Percentiles rank a stretch among this genome's conserved stretches.
Conservation (phyloP, 2,888 invertebrate genomes). For the Cheilosia vulpina region DNA sequence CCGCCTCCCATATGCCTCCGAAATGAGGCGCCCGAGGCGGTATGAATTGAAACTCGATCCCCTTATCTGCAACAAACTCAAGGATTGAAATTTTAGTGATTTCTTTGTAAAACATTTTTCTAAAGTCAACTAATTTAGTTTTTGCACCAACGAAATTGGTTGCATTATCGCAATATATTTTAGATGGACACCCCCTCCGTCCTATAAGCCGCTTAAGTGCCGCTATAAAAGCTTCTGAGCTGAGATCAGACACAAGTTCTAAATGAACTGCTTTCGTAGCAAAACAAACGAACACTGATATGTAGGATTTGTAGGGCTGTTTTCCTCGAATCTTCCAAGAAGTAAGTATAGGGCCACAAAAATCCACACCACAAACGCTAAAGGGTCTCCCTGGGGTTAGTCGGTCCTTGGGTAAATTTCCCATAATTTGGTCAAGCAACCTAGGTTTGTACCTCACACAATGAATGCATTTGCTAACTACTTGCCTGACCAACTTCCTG, state of each 20-base stretch:
- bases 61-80: too few relatives aligned
- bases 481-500: too few relatives aligned
- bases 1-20: background rate
- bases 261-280: conserved; percentile 31
- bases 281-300: conserved; percentile 29
- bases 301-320: conserved; percentile 19
- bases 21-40: conserved; percentile 7
- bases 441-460: background rate
- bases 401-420: background rate
- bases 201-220: conserved; percentile 33
- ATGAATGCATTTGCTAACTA: too few relatives aligned
- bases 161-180: conserved; percentile 2
- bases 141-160: conserved; percentile 44
- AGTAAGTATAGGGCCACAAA: conserved; percentile 28
- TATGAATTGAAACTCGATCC: conserved; percentile 36
- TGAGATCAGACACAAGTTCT: conserved; percentile 34
- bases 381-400: conserved; percentile 15
- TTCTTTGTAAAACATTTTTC: conserved; percentile 32
- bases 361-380: conserved; percentile 33
- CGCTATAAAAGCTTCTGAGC: conserved; percentile 7
- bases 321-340: conserved; percentile 44
- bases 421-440: conserved; percentile 31
- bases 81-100: conserved; percentile 10
- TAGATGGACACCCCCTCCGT: conserved; percentile 22
- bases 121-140: too few relatives aligned